Evolutionary conservation across 2,797 vertebrate genomes (phyloP).

Genomic region (Champsocephalus gunnari): DNA sequence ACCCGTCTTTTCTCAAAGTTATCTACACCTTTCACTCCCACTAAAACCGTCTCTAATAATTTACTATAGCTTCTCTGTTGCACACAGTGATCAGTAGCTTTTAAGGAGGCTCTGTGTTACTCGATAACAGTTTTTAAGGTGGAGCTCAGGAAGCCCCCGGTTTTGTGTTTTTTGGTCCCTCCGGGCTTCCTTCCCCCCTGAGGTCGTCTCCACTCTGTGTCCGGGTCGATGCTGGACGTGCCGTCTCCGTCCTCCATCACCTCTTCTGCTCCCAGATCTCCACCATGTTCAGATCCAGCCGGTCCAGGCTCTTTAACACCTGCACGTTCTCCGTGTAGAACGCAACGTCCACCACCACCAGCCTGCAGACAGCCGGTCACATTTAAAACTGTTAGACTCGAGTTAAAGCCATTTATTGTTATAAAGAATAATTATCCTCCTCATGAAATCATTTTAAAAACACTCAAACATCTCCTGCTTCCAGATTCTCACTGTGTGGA

Average conservation of each 20-base stretch:
- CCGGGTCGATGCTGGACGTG: constrained; percentile 13
- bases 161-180: constrained; percentile 56
- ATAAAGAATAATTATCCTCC: too few relatives aligned
- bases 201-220: neutral
- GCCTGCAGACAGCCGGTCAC: constrained; percentile 75
- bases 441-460: too few relatives aligned
- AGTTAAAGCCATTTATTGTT: too few relatives aligned
- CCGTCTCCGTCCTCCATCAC: constrained; percentile 84
- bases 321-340: constrained; percentile 98
- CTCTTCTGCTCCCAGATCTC: constrained; percentile 99
- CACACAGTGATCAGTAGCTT: constrained; percentile 79
- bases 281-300: constrained; percentile 93
- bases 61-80: constrained; percentile 76
- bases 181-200: constrained; percentile 5
- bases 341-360: constrained; percentile 96
- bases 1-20: constrained; percentile 78
- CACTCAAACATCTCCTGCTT: too few relatives aligned
- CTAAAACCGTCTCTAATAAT: constrained; percentile 81
- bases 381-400: too few relatives aligned
- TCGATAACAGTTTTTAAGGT: constrained; percentile 50
- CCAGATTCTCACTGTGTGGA: too few relatives aligned
- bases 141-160: constrained; percentile 18
- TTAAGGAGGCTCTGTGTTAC: constrained; percentile 82
- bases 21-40: constrained; percentile 67
- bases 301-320: constrained; percentile 92